Evolutionary conservation across 2,113 vertebrate genomes (phyloP).

Genomic region (Aix galericulata): DNA sequence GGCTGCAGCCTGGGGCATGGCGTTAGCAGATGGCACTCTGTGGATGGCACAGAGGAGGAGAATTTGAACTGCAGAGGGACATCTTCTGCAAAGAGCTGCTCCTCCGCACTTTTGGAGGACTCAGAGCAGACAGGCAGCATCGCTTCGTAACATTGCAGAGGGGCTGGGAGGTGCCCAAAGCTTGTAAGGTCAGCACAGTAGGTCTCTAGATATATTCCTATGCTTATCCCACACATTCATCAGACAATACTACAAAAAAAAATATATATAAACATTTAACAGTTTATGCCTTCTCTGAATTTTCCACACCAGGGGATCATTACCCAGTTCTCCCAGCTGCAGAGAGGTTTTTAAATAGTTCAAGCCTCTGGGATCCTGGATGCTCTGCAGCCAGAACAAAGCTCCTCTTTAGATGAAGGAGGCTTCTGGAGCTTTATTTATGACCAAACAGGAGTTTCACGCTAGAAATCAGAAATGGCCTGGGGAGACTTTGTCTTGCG

Average conservation of each 20-base stretch:
- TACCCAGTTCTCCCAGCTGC: not conserved
- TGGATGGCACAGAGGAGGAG: not conserved
- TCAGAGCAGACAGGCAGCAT: not conserved
- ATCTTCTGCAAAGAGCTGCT: not conserved
- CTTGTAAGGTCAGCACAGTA: not conserved
- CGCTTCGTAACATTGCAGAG: fast-evolving
- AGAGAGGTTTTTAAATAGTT: not conserved
- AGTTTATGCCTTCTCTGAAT: not conserved
- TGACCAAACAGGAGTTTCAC: not conserved
- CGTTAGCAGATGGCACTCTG: fast-evolving
- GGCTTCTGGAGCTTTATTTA: constrained; percentile 13
- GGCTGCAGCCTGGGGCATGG: not conserved
- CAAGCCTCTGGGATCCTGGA: not conserved
- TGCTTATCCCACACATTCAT: not conserved
- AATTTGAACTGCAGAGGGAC: not conserved
- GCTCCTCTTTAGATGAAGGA: not conserved
- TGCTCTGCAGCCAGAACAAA: not conserved
- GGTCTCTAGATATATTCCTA: not conserved
- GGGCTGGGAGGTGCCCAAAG: not conserved
- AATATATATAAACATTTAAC: not conserved
- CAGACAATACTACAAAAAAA: not conserved
- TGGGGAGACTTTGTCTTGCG: not conserved
- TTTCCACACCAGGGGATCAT: not conserved
- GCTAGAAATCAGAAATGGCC: not conserved
- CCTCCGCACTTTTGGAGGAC: not conserved